Evolutionary conservation across 2,797 vertebrate genomes (phyloP).

Genomic region (Spinus olivaceus): DNA sequence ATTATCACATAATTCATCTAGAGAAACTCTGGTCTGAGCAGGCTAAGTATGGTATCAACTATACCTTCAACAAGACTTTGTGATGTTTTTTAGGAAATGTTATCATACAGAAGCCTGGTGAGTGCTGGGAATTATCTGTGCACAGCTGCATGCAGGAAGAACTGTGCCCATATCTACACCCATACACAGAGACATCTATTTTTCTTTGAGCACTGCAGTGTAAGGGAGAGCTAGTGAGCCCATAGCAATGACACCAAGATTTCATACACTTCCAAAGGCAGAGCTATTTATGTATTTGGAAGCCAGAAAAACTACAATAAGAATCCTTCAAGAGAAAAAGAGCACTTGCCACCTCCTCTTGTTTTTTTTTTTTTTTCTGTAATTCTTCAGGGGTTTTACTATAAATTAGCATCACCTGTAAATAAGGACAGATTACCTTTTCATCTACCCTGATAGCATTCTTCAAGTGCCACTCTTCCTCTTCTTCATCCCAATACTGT

Average conservation of each 20-base stretch:
- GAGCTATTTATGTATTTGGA: background rate
- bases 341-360: background rate
- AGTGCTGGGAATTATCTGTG: background rate
- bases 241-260: background rate
- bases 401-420: background rate
- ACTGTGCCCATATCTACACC: background rate
- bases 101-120: background rate
- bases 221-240: background rate
- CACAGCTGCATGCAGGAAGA: background rate
- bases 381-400: background rate
- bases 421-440: conserved; percentile 78
- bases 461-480: conserved; percentile 98
- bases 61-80: background rate
- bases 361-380: background rate
- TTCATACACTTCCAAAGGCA: background rate
- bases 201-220: background rate
- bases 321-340: background rate
- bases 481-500: conserved; percentile 98
- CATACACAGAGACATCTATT: fast-evolving
- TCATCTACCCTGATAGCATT: conserved; percentile 92
- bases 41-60: background rate
- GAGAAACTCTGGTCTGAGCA: background rate
- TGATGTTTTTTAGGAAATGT: background rate
- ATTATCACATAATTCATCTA: background rate
- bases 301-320: background rate